Evolutionary conservation across 2,888 invertebrate species (phyloP).

Genomic region (Nebria salina): DNA sequence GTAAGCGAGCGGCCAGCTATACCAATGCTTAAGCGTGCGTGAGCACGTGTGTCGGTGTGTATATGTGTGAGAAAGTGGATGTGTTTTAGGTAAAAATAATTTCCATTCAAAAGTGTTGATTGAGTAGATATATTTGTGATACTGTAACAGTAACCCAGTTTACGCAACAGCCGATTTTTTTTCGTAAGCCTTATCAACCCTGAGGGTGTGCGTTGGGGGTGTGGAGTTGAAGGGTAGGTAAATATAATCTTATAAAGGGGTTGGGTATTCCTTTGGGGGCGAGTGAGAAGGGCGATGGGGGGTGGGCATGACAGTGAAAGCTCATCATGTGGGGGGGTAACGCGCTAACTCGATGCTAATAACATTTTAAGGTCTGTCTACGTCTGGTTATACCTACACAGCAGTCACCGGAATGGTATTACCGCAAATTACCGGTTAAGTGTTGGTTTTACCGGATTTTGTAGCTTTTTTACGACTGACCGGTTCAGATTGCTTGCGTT

Average conservation of each 20-base stretch:
- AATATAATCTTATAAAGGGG: background rate
- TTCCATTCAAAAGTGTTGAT: too few relatives aligned
- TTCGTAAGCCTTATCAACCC: background rate
- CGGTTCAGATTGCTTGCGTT: conserved; percentile 13
- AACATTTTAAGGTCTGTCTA: background rate
- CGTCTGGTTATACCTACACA: background rate
- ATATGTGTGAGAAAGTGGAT: background rate
- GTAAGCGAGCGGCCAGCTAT: background rate
- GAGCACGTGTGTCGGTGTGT: background rate
- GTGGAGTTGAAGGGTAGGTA: background rate
- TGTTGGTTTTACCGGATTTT: conserved; percentile 8
- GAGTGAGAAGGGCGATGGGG: too few relatives aligned
- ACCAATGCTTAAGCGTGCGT: background rate
- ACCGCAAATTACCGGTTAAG: conserved; percentile 6
- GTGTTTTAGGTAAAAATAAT: too few relatives aligned
- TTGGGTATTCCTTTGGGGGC: background rate
- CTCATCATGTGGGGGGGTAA: background rate
- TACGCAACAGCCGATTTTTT: background rate
- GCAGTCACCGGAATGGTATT: background rate
- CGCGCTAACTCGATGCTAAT: background rate
- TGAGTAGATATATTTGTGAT: too few relatives aligned
- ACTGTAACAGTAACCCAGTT: background rate
- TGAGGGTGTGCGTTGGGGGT: background rate
- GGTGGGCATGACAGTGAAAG: background rate
- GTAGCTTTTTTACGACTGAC: conserved; percentile 20